Evolutionary conservation across 2,113 vertebrate genomes (phyloP).

Genomic region (Aspidoscelis tigris): DNA sequence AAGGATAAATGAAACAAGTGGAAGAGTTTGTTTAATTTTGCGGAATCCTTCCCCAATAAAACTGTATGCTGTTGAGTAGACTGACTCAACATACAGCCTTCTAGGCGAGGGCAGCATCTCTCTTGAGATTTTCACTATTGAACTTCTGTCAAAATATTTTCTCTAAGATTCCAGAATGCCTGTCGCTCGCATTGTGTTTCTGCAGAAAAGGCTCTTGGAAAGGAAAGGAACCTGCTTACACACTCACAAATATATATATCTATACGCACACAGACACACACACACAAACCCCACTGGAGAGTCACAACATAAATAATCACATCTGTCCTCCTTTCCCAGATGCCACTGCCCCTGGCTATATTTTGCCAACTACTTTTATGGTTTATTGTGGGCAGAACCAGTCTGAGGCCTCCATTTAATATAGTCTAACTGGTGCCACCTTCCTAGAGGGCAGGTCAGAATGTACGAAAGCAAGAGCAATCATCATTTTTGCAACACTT

Average conservation of each 20-base stretch:
- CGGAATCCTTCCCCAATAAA: not conserved
- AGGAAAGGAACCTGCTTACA: not conserved
- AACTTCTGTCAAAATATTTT: constrained; percentile 31
- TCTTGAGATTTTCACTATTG: constrained; percentile 24
- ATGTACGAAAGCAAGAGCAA: not conserved
- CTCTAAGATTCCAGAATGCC: constrained; percentile 19
- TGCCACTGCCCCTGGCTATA: not conserved
- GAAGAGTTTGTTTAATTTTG: not conserved
- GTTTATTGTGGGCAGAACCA: constrained; percentile 1
- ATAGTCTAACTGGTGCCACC: not conserved
- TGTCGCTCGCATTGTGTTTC: constrained; percentile 7
- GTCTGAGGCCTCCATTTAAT: not conserved
- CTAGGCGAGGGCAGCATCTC: not conserved
- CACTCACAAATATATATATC: not conserved
- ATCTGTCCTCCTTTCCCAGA: not conserved
- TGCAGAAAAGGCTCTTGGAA: constrained; percentile 12
- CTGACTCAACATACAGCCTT: not conserved
- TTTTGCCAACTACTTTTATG: not conserved
- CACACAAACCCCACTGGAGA: not conserved
- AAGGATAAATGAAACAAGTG: not conserved
- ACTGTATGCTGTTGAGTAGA: not conserved
- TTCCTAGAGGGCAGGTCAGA: not conserved
- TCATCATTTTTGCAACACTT: no score
- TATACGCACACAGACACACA: not conserved
- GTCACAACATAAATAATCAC: constrained; percentile 9